These are phyloP conservation scores for Exephanes ischioxanthus DNA, from an alignment of 2,888 invertebrate genomes.

Conservation along the genomic window DNA sequence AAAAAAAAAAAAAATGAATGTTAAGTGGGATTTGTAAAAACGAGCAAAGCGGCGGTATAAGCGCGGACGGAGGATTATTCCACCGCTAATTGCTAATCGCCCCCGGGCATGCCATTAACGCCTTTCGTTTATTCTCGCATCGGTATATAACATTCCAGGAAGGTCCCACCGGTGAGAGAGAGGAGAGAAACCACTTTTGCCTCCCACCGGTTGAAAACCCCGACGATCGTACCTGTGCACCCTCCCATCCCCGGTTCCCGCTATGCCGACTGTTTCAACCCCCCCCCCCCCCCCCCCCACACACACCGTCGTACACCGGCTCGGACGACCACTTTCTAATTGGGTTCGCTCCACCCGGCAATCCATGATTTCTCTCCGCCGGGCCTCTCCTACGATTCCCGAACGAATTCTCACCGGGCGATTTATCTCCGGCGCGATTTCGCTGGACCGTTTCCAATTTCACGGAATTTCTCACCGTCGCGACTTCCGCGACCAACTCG, in stretches of 20 bases:
- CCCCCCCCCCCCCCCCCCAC: too few relatives aligned
- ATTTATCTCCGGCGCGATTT: constrained; percentile 62
- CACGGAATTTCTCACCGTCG: constrained; percentile 61
- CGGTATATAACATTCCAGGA: constrained; percentile 51
- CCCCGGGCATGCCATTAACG: constrained; percentile 60
- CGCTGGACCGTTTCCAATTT: constrained; percentile 69
- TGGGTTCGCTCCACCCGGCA: constrained; percentile 67
- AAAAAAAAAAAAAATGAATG: constrained; percentile 29
- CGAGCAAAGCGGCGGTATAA: constrained; percentile 18
- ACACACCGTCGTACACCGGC: constrained; percentile 28
- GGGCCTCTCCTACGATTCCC: constrained; percentile 27
- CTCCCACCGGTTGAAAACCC: not conserved
- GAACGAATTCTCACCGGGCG: constrained; percentile 53
- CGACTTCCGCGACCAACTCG: constrained; percentile 17
- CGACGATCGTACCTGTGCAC: not conserved
- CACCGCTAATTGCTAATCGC: constrained; percentile 68
- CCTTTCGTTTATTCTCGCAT: constrained; percentile 65
- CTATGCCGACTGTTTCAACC: constrained; percentile 43
- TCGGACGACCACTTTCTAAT: constrained; percentile 67
- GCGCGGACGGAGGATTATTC: constrained; percentile 57
- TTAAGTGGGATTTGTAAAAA: constrained; percentile 57
- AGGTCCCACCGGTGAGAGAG: constrained; percentile 7
- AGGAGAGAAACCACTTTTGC: constrained; percentile 16
- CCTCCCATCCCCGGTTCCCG: constrained; percentile 1
- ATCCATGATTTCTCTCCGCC: constrained; percentile 68